phyloP scores from a whole-genome alignment of 2,113 vertebrate genomes.

The Nothobranchius furzeri region DNA sequence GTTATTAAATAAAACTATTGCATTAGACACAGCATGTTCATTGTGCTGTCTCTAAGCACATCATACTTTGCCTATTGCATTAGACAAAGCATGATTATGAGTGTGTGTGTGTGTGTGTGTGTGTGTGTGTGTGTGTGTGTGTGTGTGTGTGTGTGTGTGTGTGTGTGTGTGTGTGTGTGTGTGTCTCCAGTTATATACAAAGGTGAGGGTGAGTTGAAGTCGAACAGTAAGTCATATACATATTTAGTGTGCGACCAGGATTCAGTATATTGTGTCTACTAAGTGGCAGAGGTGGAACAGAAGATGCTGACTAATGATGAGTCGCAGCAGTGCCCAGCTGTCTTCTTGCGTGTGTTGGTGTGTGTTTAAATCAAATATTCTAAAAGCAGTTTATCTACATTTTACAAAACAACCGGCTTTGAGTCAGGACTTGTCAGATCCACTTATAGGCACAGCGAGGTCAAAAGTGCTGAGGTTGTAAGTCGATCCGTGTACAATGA shows the following conservation, averaged over 20 bases:
- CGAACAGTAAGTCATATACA: conserved; percentile 28
- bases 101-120: not conserved
- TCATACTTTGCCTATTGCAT: too few relatives aligned
- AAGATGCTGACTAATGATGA: conserved; percentile 58
- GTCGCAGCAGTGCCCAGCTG: conserved; percentile 53
- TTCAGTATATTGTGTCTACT: not conserved
- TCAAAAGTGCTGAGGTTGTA: conserved; percentile 37
- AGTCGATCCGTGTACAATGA: conserved; percentile 29
- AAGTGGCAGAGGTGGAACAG: conserved; percentile 30
- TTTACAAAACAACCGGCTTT: conserved; percentile 57
- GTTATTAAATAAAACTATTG: too few relatives aligned
- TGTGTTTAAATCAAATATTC: conserved; percentile 45
- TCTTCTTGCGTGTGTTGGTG: conserved; percentile 21
- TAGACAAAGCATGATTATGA: too few relatives aligned
- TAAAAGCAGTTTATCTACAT: conserved; percentile 40
- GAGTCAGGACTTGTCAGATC: conserved; percentile 49
- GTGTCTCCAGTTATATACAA: not conserved
- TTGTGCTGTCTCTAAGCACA: too few relatives aligned
- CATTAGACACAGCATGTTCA: too few relatives aligned
- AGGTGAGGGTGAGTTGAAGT: conserved; percentile 36
- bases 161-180: not conserved
- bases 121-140: too few relatives aligned
- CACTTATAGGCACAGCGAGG: conserved; percentile 54
- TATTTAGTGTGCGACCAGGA: conserved; percentile 29
- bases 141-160: too few relatives aligned